Base-by-base conservation (phyloP, 2,888 invertebrate species). In the Salticus scenicus region DNA sequence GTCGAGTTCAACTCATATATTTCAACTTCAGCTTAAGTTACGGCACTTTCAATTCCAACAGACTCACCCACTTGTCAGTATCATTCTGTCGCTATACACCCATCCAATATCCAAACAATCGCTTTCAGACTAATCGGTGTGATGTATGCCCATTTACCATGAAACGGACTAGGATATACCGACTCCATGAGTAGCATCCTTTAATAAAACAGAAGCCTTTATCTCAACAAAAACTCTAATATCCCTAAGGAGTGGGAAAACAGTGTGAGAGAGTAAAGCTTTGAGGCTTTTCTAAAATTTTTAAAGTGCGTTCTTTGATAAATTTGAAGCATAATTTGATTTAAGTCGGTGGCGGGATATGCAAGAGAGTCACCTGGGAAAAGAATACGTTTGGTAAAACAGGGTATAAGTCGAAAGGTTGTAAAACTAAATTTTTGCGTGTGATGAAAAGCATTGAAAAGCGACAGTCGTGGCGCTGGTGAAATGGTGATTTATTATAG, bases 261-360 rank as follows among this genome's bases (percentile, higher is more conserved):
- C n/a, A 51, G n/a, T 7, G n/a, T 27, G 70, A 51, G 70, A 51
- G 81, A n/a, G 12, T 20, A 30, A 31, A 14, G 27, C 76, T 71
- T 64, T 67, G 51, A 83, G 72, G 37, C 7, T 33, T 83, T 76
- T 66, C 41, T 66, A 72, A 83, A 83, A 83, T 72, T 83, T 83
- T 83, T 76, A 83, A 83, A 83, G 82, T 83, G 82, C 82, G 66
- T 83, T 83, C 72, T 66, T 64, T 76, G 82, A 83, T 83, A 83
- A 83, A 70, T 83, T 83, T 51, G 66, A 51, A 51, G 47, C 30
- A 31, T 83, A 76, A 83, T 83, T 71, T 66, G 69, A 76, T 83
- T 83, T 83, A 71, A 76, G 57, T 57, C 12, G 8, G 57, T 17
- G 4, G 24, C 24, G 42, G 42, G 42, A 14, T 7, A 14, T 14